Evolutionary conservation across 2,888 invertebrate genomes (phyloP), one percentile per base, ranked within the genome.

Genomic region (Steromphala cineraria): DNA sequence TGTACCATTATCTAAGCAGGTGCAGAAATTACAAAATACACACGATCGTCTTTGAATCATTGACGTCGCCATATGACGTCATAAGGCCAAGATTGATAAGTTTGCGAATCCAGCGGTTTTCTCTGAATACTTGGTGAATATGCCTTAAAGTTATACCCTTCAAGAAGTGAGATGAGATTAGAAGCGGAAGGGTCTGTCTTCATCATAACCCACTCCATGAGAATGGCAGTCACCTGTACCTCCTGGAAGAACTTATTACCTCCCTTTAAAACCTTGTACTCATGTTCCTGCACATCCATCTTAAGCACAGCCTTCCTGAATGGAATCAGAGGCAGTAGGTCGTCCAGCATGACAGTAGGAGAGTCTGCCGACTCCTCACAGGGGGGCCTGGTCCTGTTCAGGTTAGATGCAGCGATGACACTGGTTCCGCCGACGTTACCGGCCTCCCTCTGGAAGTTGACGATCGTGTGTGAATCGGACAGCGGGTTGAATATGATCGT

Each of bases 401-500:
- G 28, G n/a, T 24, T 28, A 2, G 55, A 53, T 10, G 53, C 53
- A 7, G 28, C 55, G 2, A 53, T 55, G n/a, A 55, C 53, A 10
- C 24, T 55, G 17, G 76, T 36, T 15, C 76, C 53, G n/a, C 53
- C 55, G 15, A 52, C 24, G 24, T 75, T 52, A 52, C 28, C 53
- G 10, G 15, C 19, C 17, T 75, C 53, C 10, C 28, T 10, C 10
- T 55, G 53, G 19, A 76, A 55, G 55, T 24, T 36, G 17, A 76
- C 55, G 8, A 52, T 21, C 28, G 53, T 28, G 55, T 76, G 76
- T 7, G 28, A 19, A 3, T 3, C 53, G 2, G 55, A 53, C 10
- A 76, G 56, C 5, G 81, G 79, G 36, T 81, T 81, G 53, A 79
- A 75, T 24, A 81, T 24, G 13, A 81, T 55, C 2, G 19, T 52